Evolutionary conservation across 2,888 invertebrate species (phyloP), one percentile per base, ranked within the genome.

Genomic region (Zonitis immaculata): DNA sequence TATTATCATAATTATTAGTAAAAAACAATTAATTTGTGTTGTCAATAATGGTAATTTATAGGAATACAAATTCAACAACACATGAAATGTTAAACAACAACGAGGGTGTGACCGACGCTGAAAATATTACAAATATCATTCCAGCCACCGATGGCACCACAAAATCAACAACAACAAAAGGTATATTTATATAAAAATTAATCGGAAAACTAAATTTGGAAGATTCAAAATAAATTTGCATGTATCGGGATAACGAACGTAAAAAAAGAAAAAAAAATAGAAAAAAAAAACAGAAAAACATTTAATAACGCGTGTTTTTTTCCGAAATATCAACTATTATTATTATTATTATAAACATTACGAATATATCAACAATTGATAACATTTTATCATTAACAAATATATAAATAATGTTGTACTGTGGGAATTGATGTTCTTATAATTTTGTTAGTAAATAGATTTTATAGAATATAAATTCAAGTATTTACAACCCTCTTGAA

Each of bases 31-130:
- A 16, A 22, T 26, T 35, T 35, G 35, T 35, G 35, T 35, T 18
- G 18, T 35, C 35, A 32, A 51, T 47, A 20, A 56, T 56, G 56
- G 56, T 56, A 52, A 49, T 56, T 46, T 52, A 52, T 42, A 51
- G 56, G 28, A 49, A 56, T 35, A 52, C 56, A 25, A 49, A 52
- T 18, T 56, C 56, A 27, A 47, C 56, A 51, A n/a, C n/a, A n/a
- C 56, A 56, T 26, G 52, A 42, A 14, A 56, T 56, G 56, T 47
- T 56, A 14, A 49, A 47, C 39, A 43, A 45, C 20, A n/a, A n/a
- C n/a, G 56, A 56, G 56, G 56, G 56, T 56, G 56, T 52, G 56
- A 56, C 56, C 52, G 56, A 56, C 49, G 46, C 56, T 42, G 52
- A 52, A 32, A 52, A 45, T 43, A 49, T 50, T 47, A 45, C 50